A percentile compares a stretch with the other conserved stretches of the same genome.
These are phyloP conservation scores for Corvus cornix DNA, from an alignment of 2,113 vertebrate species.

Conservation along the genomic window DNA sequence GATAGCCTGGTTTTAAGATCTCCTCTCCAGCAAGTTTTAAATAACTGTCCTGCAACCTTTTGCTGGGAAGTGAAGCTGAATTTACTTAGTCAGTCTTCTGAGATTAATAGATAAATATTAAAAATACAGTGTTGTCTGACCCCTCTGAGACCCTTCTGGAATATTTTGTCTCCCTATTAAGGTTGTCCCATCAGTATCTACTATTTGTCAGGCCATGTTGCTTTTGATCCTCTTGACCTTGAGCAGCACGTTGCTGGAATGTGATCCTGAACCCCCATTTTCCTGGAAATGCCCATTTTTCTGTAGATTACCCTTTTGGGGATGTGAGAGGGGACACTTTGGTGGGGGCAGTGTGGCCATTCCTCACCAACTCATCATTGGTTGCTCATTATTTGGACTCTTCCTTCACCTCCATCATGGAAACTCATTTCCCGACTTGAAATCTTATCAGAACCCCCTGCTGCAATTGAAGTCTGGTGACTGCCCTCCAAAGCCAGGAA, in stretches of 20 bases:
- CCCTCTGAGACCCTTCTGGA: not conserved
- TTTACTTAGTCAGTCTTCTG: not conserved
- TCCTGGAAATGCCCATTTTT: not conserved
- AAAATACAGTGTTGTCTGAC: not conserved
- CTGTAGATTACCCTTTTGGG: not conserved
- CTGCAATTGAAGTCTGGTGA: not conserved
- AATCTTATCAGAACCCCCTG: not conserved
- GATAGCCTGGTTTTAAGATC: not conserved
- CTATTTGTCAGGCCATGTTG: not conserved
- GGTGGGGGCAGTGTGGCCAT: not conserved
- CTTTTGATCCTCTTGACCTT: not conserved
- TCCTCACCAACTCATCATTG: not conserved
- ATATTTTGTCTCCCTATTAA: not conserved
- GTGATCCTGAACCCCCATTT: not conserved
- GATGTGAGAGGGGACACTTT: not conserved
- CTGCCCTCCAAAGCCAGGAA: not conserved
- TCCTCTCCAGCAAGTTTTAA: not conserved
- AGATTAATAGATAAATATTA: not conserved
- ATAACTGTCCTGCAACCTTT: not conserved
- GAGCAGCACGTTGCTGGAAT: accelerated
- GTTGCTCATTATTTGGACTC: not conserved
- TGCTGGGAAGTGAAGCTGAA: not conserved
- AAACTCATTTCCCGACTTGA: not conserved
- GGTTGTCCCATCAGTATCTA: not conserved
- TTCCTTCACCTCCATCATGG: not conserved